These are phyloP conservation scores for Chrysodeixis includens DNA, from an alignment of 2,888 invertebrate species.

Conservation along the genomic window DNA sequence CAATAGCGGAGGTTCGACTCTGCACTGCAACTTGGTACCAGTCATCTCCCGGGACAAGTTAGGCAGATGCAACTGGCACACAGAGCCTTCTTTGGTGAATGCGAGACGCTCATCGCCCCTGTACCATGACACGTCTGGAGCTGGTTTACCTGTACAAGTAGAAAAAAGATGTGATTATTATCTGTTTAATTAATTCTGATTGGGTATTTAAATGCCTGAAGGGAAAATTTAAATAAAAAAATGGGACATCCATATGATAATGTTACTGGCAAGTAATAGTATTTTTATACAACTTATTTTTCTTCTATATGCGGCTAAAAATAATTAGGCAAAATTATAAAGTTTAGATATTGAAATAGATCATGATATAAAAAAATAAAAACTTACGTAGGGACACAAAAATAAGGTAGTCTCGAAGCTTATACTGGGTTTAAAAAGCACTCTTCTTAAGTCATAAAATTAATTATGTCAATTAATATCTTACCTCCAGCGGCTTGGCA, in stretches of 20 bases:
- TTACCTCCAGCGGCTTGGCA: slow-evolving; percentile 97
- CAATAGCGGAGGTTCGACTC: slow-evolving; percentile 93
- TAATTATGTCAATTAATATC: slow-evolving; percentile 14
- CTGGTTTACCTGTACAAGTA: slow-evolving; percentile 92
- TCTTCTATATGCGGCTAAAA: no score
- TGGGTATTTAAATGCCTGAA: no score
- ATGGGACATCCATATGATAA: no score
- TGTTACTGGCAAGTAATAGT: no score
- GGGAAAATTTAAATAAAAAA: no score
- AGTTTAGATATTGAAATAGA: no score
- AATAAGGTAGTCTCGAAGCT: not conserved
- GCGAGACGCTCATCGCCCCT: slow-evolving; percentile 93
- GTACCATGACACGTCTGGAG: slow-evolving; percentile 96
- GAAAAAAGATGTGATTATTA: not conserved
- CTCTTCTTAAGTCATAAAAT: not conserved
- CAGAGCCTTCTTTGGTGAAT: slow-evolving; percentile 92
- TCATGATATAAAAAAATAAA: no score
- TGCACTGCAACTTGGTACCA: slow-evolving; percentile 93
- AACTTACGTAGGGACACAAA: no score
- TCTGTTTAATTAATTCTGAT: no score
- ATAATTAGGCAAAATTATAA: no score
- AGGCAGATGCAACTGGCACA: slow-evolving; percentile 93
- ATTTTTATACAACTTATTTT: no score
- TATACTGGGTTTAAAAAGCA: not conserved
- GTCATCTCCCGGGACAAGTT: slow-evolving; percentile 92